Evolutionary conservation across 2,113 vertebrate genomes (phyloP), one percentile per base, ranked within the genome.

Genomic region (Platanista minor): DNA sequence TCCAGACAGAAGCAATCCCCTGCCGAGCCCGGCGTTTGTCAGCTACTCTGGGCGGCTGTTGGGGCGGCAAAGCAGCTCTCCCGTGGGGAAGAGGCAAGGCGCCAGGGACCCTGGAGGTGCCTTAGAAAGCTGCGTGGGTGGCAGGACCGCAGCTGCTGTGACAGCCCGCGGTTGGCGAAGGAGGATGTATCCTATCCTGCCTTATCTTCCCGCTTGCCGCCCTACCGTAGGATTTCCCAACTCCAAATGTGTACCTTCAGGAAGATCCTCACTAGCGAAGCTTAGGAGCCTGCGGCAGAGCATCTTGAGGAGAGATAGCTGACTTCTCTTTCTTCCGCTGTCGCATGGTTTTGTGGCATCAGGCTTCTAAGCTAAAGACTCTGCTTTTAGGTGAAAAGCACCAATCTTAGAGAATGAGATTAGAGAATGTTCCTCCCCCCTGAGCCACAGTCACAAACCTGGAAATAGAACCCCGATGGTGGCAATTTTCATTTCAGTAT

Each of bases 1-100:
- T 91, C 87, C 96, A 98, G 98, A 67, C 98, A 95, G 92, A 98
- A 98, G 97, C 97, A 98, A 98, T 98, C 97, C 69, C 96, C 91
- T 54, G 94, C 96, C 97, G 96, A 98, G 95, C 75, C 29, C 2
- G 81, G 33, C 5, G 5, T 10, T 12, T 2, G 6, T 27, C 59
- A 2, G 90, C 57, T 36, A 67, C 72, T 4, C n/a, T 0, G 33
- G 57, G 62, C 5, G 39, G 6, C 84, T 20, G 20, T 61, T 3
- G 1, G 52, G 52, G 87, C 33, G 1, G 27, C 12, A 2, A 62
- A 52, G 59, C 88, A 1, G 4, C 29, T 49, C 49, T 33, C 33
- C 31, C 1, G 12, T 18, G 29, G 9, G 7, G 23, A 27, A 21
- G 41, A 21, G 25, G 1, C 46, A n/a, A 77, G 77, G 85, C 49